phyloP scores from a whole-genome alignment of 1,140 invertebrate species.

The Drosophila grimshawi region DNA sequence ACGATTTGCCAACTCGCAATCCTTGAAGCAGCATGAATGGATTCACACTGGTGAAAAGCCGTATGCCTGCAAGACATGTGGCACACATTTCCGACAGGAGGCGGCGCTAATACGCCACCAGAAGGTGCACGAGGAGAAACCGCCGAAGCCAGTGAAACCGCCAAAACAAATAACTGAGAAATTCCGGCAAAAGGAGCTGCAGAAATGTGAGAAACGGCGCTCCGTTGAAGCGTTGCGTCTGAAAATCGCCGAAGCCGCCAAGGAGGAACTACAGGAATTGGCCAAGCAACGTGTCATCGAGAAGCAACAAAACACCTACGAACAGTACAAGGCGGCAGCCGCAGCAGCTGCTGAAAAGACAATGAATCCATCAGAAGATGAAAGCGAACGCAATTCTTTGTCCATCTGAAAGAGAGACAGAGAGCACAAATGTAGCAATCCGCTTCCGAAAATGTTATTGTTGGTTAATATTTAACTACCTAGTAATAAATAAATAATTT shows the following conservation, averaged over 20 bases:
- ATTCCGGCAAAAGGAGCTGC: slow-evolving; percentile 63
- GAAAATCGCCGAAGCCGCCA: slow-evolving; percentile 70
- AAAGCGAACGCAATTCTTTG: background rate
- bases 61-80: slow-evolving; percentile 67
- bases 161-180: slow-evolving; percentile 64
- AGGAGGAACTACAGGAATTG: slow-evolving; percentile 67
- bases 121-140: slow-evolving; percentile 70
- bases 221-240: slow-evolving; percentile 57
- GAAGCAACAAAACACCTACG: slow-evolving; percentile 61
- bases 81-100: slow-evolving; percentile 75
- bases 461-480: slow-evolving; percentile 69
- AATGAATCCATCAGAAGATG: background rate
- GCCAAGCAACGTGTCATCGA: slow-evolving; percentile 49
- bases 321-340: slow-evolving; percentile 65
- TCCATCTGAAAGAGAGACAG: background rate
- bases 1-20: slow-evolving; percentile 80
- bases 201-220: slow-evolving; percentile 59
- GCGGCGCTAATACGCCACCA: slow-evolving; percentile 80
- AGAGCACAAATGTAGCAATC: background rate
- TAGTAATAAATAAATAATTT: slow-evolving; percentile 32
- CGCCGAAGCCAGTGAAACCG: slow-evolving; percentile 42
- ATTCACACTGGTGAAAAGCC: slow-evolving; percentile 85
- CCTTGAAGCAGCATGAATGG: slow-evolving; percentile 82
- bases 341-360: slow-evolving; percentile 5
- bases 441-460: slow-evolving; percentile 18